A percentile compares a stretch with the other conserved stretches of the same genome.
These are phyloP conservation scores for Homarus gammarus DNA, from an alignment of 2,888 invertebrate species.

Conservation along the genomic window DNA sequence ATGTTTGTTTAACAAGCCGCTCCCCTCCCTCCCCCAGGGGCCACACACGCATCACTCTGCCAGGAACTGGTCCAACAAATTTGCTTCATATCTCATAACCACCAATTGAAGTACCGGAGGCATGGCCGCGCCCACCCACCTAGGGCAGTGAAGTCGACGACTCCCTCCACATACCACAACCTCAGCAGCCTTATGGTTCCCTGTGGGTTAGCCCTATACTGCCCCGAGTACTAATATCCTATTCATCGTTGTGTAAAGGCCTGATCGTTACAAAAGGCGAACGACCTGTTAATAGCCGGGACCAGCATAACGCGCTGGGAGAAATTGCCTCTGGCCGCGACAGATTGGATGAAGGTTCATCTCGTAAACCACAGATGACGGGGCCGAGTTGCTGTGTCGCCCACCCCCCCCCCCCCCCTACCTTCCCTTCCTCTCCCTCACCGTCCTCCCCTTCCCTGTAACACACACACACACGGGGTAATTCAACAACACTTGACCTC, in stretches of 20 bases:
- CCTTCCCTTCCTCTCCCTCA: neutral
- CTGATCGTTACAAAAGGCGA: constrained; percentile 34
- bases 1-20: no score
- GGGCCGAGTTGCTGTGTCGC: neutral
- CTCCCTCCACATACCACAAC: neutral
- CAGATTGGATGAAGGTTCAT: constrained; percentile 49
- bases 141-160: no score
- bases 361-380: constrained; percentile 57
- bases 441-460: neutral
- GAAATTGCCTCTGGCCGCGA: constrained; percentile 27
- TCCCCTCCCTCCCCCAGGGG: no score
- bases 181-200: neutral
- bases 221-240: constrained; percentile 24
- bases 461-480: no score
- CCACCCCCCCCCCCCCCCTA: neutral
- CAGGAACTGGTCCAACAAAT: neutral
- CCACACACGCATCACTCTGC: no score
- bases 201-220: neutral
- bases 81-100: neutral
- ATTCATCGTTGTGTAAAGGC: constrained; percentile 37
- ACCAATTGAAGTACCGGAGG: neutral
- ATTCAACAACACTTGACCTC: no score
- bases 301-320: neutral
- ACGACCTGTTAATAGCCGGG: constrained; percentile 47
- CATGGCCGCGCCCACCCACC: no score